Base-by-base conservation (phyloP, 2,113 vertebrate genomes). In the Mugil cephalus region DNA sequence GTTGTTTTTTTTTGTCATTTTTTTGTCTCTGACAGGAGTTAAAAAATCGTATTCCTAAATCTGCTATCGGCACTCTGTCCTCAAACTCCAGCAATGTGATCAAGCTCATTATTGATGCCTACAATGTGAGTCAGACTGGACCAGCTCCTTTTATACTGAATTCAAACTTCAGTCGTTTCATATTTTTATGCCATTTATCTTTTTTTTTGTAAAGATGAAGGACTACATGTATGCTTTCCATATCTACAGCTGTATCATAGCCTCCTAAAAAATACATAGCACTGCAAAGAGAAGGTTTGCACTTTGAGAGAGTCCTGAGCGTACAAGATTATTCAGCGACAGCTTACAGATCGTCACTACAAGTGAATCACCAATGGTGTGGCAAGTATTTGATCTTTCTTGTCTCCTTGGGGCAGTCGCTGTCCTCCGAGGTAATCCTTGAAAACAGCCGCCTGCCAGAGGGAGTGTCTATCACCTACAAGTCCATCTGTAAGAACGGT, bases 21-120 rank as follows among this genome's bases (percentile, higher is more conserved):
- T n/a, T n/a, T n/a, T n/a, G n/a, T n/a, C n/a, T n/a, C n/a, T 54
- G 14, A 64, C 83, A 99, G 97, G 96, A 98, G 83, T 71, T 99
- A 84, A 97, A 98, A 91, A 98, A 99, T 69, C 94, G 99, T 35
- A 99, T 99, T 70, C 98, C 98, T 3, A 99, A 99, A 71, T 99
- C 98, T 24, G 97, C 97, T 11, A 98, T 99, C 1, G 98, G 98
- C 74, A 98, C 95, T 0, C 84, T 99, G 65, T 98, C 98, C 79
- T 95, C 95, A 30, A 98, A 99, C 91, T 99, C 98, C 65, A 98
- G 96, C 91, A 99, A 99, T 13, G 98, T 99, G 42, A 99, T 99
- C 86, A 96, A 98, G 50, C 91, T 99, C 69, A 99, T 99, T 77
- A 97, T 99, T 48, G 97, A 99, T 59, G 97, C 98, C 2, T 99